Evolutionary conservation across 1,140 invertebrate genomes (phyloP), one percentile per base, ranked within the genome.

Genomic region (Nephotettix cincticeps): DNA sequence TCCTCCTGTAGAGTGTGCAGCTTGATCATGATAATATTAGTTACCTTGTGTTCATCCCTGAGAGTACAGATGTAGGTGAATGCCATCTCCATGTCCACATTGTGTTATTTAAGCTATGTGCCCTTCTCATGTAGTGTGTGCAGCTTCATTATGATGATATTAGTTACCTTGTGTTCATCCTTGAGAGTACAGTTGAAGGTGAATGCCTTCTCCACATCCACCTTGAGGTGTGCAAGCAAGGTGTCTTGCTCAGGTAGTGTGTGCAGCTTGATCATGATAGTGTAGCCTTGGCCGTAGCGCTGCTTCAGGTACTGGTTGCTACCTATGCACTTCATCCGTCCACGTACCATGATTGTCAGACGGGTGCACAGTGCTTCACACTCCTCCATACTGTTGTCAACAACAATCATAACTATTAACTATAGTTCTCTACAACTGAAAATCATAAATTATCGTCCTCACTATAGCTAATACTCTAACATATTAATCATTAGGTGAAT

Each of bases 261-360:
- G 63, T 40, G 19, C 29, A 75, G 40, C 51, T 80, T 83, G 9
- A 85, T 71, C 75, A 81, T 82, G n/a, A 85, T 76, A 14, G 81
- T 83, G 68, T 82, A 84, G 27, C 84, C 85, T 69, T 79, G 77
- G n/a, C 81, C 80, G 47, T 81, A 80, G 6, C 80, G 78, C 67
- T 73, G 67, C 70, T 85, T 86, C 0, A 86, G 71, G 27, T 83
- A 76, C 25, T 81, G 81, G 65, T 85, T 82, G 54, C 79, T 81
- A 23, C 83, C 84, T 0, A 83, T 73, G 67, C 80, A 83, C 70
- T 81, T 73, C 74, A 76, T 75, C 17, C 89, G 84, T 0, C 95
- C 95, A 78, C 89, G 90, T 0, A 95, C 93, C 93, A 97, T 96
- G 51, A 96, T 93, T 25, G 92, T 93, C 63, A 96, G 80, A 64